Percentiles rank a stretch among this genome's conserved stretches.
These are phyloP conservation scores for Pyrochroa serraticornis DNA, from an alignment of 2,888 invertebrate genomes.

Conservation along the genomic window DNA sequence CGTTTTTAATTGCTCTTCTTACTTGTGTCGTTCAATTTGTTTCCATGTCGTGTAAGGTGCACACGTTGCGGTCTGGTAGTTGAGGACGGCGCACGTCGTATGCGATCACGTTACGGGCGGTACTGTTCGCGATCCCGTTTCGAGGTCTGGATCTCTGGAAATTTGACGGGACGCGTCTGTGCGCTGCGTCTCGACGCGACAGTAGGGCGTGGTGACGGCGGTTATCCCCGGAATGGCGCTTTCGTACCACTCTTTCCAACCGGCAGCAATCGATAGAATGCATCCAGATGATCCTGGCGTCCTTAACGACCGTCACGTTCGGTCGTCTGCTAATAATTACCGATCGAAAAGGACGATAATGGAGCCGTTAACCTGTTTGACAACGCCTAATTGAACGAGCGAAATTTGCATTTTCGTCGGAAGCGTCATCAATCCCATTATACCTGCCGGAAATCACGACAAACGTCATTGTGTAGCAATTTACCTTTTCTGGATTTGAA, in stretches of 20 bases:
- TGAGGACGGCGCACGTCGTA: background rate
- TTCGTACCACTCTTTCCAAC: background rate
- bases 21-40: background rate
- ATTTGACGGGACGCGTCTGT: constrained; percentile 5
- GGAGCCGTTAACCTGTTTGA: too few relatives aligned
- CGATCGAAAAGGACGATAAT: too few relatives aligned
- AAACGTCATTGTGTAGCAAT: too few relatives aligned
- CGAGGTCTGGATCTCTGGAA: background rate
- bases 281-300: too few relatives aligned
- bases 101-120: background rate
- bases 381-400: too few relatives aligned
- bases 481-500: too few relatives aligned
- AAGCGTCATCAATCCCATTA: constrained; percentile 2
- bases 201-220: constrained; percentile 35
- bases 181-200: constrained; percentile 26
- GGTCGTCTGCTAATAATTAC: too few relatives aligned
- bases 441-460: constrained; percentile 11
- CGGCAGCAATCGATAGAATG: too few relatives aligned
- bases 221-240: constrained; percentile 2
- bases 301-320: too few relatives aligned
- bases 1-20: background rate
- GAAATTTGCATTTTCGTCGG: too few relatives aligned
- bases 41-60: background rate
- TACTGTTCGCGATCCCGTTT: too few relatives aligned
- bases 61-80: background rate